Conservation (phyloP, 2,797 vertebrate genomes). For the Premnoplex brunnescens region DNA sequence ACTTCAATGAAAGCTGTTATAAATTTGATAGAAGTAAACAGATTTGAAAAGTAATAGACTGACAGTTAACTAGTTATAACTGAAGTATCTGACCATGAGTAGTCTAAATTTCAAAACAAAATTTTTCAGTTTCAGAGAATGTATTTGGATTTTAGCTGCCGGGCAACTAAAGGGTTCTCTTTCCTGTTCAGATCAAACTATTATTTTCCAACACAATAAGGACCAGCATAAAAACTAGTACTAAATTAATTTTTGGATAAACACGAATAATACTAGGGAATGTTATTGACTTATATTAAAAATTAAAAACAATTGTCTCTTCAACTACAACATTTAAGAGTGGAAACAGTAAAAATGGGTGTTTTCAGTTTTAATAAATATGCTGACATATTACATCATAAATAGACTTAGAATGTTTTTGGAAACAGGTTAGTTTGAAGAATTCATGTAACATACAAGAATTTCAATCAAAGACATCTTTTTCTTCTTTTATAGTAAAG, state of each 20-base stretch:
- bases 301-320: not conserved
- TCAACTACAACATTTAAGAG: not conserved
- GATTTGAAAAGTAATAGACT: slow-evolving; percentile 40
- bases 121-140: not conserved
- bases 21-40: slow-evolving; percentile 29
- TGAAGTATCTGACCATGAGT: slow-evolving; percentile 8
- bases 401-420: not conserved
- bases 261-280: not conserved
- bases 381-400: not conserved
- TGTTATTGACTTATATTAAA: not conserved
- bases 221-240: not conserved
- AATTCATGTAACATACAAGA: not conserved
- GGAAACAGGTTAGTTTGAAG: not conserved
- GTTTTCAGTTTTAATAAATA: not conserved
- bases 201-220: not conserved
- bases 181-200: not conserved
- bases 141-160: not conserved
- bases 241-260: not conserved
- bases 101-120: not conserved
- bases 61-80: not conserved
- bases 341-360: not conserved
- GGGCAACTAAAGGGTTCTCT: not conserved
- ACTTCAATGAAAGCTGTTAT: slow-evolving; percentile 17
- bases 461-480: not conserved
- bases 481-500: not conserved